Evolutionary conservation across 2,797 vertebrate genomes (phyloP).

Genomic region (Adrianichthys oophorus): DNA sequence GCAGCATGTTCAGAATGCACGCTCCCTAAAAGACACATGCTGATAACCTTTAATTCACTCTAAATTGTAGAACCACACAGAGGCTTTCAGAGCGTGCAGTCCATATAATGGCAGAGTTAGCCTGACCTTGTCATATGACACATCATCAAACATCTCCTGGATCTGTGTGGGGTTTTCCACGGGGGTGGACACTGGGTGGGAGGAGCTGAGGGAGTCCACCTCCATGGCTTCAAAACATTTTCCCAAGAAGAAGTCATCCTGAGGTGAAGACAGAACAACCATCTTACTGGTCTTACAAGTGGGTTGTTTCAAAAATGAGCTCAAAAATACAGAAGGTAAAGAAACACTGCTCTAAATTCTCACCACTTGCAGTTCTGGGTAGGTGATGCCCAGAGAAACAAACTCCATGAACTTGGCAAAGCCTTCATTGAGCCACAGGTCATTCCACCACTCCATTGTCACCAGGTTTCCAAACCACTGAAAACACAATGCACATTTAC

Average conservation of each 20-base stretch:
- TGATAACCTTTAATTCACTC: not conserved
- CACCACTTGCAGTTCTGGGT: slow-evolving; percentile 91
- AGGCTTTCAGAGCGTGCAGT: not conserved
- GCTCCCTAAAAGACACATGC: slow-evolving; percentile 78
- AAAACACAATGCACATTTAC: not conserved
- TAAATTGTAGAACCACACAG: too few species aligned
- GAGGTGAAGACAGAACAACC: not conserved
- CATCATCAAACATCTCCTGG: slow-evolving; percentile 91
- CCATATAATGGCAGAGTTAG: not conserved
- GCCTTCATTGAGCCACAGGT: slow-evolving; percentile 94
- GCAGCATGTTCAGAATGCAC: slow-evolving; percentile 91
- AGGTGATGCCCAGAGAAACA: slow-evolving; percentile 83
- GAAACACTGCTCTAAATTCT: slow-evolving; percentile 41
- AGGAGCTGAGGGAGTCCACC: slow-evolving; percentile 88
- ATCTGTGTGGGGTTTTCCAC: slow-evolving; percentile 90
- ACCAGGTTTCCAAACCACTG: slow-evolving; percentile 97
- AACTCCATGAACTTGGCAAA: slow-evolving; percentile 97
- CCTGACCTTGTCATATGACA: slow-evolving; percentile 92
- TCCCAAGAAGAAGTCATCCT: slow-evolving; percentile 87
- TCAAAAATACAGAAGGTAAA: not conserved
- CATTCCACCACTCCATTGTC: slow-evolving; percentile 98
- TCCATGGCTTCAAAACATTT: slow-evolving; percentile 91
- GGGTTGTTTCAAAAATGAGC: not conserved
- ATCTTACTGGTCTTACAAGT: not conserved
- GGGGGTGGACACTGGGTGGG: slow-evolving; percentile 86